Conservation (phyloP, 2,888 invertebrate species). For the Syrista parreyssii region DNA sequence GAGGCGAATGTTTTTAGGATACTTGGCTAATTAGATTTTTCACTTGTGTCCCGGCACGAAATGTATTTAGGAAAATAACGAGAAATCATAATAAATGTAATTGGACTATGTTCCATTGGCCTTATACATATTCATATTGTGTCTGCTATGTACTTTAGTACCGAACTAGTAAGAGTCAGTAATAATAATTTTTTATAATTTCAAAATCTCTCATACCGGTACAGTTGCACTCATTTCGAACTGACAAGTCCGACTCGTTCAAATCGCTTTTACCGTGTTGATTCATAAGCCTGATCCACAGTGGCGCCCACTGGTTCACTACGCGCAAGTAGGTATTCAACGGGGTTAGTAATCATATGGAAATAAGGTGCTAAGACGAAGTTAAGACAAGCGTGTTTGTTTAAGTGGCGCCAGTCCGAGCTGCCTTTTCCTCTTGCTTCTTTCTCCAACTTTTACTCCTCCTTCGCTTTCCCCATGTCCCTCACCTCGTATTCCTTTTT, state of each 20-base stretch:
- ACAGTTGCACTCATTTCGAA: not conserved
- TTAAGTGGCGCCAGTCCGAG: conserved; percentile 44
- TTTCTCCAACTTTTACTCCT: not conserved
- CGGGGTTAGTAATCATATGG: conserved; percentile 54
- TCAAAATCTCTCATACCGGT: not conserved
- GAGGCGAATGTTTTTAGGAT: conserved; percentile 40
- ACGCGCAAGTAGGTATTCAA: conserved; percentile 30
- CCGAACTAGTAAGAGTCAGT: not conserved
- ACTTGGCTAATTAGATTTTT: conserved; percentile 46
- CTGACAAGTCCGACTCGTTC: not conserved
- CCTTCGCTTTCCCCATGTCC: not conserved
- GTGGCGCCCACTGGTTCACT: not conserved
- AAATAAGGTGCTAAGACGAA: conserved; percentile 56
- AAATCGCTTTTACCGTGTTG: not conserved
- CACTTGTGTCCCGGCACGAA: not conserved
- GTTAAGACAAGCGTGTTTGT: conserved; percentile 47
- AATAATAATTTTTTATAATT: not conserved
- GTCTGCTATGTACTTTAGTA: not conserved
- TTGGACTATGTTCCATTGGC: not conserved
- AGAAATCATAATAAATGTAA: not conserved
- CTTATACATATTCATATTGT: too few species aligned
- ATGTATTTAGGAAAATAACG: not conserved
- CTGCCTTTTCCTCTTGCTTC: not conserved
- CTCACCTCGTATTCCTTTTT: conserved; percentile 25
- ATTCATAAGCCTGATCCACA: not conserved